Base-by-base conservation (phyloP, 2,113 vertebrate species). In the Parus major region DNA sequence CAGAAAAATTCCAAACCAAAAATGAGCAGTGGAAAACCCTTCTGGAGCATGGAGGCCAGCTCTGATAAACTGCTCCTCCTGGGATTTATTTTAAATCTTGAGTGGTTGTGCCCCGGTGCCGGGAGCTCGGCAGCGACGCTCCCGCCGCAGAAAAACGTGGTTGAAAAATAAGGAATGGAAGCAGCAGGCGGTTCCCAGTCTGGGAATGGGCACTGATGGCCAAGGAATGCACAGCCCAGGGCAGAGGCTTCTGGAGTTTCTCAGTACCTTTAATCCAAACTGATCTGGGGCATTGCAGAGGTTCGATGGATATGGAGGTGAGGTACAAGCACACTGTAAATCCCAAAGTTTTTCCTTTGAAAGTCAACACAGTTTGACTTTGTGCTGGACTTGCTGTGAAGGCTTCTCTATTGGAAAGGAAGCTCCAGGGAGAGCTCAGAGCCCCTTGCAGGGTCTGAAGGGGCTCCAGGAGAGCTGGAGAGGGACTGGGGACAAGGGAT, bases 391-490 rank as follows among this genome's bases (percentile, higher is more conserved):
- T 53, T 6, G 3, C 47, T 0, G 0, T 31, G 56, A 25, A 78
- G 61, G 5, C 33, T 35, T 44, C 66, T 80, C 33, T 19, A 1
- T 5, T 1, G 2, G n/a, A 42, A 59, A 18, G 21, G 12, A 42
- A 57, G 21, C 0, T 66, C 36, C 52, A 52, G 60, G 36, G 39
- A 47, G 47, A 41, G 1, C 33, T 88, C 29, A 60, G 33, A 60
- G 46, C 29, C 11, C 6, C 9, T 68, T 1, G 0, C 78, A 53
- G 39, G 0, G 6, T 3, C 19, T 66, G 0, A 36, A 81, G 0
- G 50, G 5, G 10, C 23, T 75, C 28, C n/a, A 60, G 0, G 46
- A 60, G 61, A 60, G 29, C 11, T 82, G 69, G 19, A 68, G 53
- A 75, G 46, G 13, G 28, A 25, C 50, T 59, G 0, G 10, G 44